These are phyloP conservation scores for Thymallus thymallus DNA, from an alignment of 2,113 vertebrate genomes.

Conservation along the genomic window DNA sequence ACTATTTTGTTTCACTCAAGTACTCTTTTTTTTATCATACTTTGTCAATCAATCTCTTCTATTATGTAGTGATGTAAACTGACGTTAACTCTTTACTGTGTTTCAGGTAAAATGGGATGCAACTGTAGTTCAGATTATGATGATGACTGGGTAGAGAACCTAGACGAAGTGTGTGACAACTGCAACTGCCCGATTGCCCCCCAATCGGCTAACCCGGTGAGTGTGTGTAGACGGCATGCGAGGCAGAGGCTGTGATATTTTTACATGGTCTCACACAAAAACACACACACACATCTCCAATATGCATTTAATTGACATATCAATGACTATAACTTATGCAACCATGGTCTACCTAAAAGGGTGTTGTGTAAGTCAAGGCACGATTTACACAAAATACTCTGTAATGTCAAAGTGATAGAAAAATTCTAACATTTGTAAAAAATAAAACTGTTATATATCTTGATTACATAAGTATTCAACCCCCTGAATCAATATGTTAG, in stretches of 20 bases:
- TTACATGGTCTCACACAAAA: not conserved
- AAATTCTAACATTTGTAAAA: too few species aligned
- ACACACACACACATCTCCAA: not conserved
- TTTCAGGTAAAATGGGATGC: conserved; percentile 88
- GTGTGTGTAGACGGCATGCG: conserved; percentile 42
- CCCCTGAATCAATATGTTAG: too few species aligned
- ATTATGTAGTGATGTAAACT: not conserved
- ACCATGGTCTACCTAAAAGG: not conserved
- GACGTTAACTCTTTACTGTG: not conserved
- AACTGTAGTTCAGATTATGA: conserved; percentile 85
- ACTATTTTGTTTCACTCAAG: too few species aligned
- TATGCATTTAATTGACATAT: not conserved
- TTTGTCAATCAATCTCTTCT: not conserved
- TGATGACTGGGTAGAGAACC: conserved; percentile 90
- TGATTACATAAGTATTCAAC: too few species aligned
- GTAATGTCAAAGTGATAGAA: too few species aligned
- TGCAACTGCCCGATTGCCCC: conserved; percentile 86
- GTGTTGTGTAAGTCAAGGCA: conserved; percentile 5
- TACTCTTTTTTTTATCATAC: conserved; percentile 6
- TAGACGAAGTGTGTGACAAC: conserved; percentile 88
- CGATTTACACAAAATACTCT: too few species aligned
- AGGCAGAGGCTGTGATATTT: not conserved
- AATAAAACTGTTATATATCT: too few species aligned
- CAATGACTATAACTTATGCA: not conserved
- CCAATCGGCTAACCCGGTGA: conserved; percentile 60